Conservation (phyloP, 1,140 invertebrate species). For the Contarinia nasturtii region DNA sequence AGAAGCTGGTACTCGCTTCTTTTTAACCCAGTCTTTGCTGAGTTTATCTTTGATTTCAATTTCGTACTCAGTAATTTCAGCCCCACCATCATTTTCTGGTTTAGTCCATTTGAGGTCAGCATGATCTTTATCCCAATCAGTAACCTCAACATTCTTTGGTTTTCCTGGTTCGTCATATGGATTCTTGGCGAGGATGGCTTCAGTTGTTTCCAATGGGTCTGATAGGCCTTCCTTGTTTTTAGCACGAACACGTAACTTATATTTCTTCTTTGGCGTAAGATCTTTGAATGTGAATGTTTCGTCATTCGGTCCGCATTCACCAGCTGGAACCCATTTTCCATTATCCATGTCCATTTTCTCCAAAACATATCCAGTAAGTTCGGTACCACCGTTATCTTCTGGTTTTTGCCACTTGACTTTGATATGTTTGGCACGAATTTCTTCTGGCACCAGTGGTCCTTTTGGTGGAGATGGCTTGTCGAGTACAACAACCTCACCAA, state of each 20-base stretch:
- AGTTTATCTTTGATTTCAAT: constrained; percentile 90
- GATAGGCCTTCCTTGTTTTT: constrained; percentile 82
- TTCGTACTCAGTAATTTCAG: constrained; percentile 84
- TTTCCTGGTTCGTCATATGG: constrained; percentile 95
- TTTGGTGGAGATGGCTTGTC: constrained; percentile 74
- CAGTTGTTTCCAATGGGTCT: constrained; percentile 60
- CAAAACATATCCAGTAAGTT: constrained; percentile 79
- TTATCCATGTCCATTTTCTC: too few species aligned
- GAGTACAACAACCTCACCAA: constrained; percentile 72
- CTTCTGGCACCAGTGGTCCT: constrained; percentile 81
- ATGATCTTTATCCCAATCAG: constrained; percentile 90
- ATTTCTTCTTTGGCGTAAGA: constrained; percentile 69
- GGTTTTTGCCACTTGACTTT: constrained; percentile 84
- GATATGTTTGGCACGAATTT: constrained; percentile 79
- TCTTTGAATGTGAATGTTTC: constrained; percentile 73
- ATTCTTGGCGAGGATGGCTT: constrained; percentile 87
- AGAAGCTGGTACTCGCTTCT: constrained; percentile 61
- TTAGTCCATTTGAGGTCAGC: constrained; percentile 82
- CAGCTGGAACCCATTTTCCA: constrained; percentile 47
- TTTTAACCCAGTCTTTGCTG: constrained; percentile 70
- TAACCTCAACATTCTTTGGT: constrained; percentile 73
- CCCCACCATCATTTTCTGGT: constrained; percentile 78
- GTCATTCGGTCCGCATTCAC: constrained; percentile 42
- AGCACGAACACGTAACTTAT: constrained; percentile 87
- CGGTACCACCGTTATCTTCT: constrained; percentile 81